phyloP scores from a whole-genome alignment of 2,797 vertebrate species.

The Chelon labrosus region DNA sequence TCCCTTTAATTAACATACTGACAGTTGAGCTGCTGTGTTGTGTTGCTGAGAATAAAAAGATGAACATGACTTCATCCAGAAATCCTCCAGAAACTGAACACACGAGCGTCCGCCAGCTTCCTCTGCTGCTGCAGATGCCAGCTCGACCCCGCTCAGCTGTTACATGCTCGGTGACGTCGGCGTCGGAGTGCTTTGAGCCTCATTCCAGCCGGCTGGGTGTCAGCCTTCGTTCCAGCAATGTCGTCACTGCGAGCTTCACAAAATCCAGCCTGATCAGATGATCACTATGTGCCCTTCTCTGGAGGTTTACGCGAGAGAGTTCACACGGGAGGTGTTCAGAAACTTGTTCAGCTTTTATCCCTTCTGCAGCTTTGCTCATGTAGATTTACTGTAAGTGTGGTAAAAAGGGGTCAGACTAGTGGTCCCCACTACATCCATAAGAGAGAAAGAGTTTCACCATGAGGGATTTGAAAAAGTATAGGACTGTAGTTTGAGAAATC shows the following conservation, averaged over 20 bases:
- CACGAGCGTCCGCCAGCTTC: neutral
- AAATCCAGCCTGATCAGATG: constrained; percentile 7
- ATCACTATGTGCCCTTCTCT: constrained; percentile 38
- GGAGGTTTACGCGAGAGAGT: constrained; percentile 1
- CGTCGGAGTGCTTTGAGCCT: neutral
- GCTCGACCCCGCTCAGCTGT: neutral
- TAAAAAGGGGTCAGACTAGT: too few species aligned
- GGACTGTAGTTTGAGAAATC: too few species aligned
- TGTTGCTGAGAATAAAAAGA: constrained; percentile 19
- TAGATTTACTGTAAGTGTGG: too few species aligned
- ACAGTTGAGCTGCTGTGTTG: neutral
- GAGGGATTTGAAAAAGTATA: too few species aligned
- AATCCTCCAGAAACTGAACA: constrained; percentile 14
- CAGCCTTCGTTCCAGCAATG: constrained; percentile 12
- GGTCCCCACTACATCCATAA: too few species aligned
- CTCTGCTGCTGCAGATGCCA: constrained; percentile 14
- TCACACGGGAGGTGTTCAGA: too few species aligned
- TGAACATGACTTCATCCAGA: constrained; percentile 30
- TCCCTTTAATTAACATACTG: neutral
- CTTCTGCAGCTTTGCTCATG: too few species aligned
- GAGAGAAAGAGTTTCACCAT: too few species aligned
- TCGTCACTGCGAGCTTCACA: constrained; percentile 15
- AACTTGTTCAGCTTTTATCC: too few species aligned
- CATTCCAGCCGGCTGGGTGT: constrained; percentile 25
- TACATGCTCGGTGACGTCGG: constrained; percentile 27